Evolutionary conservation across 2,888 invertebrate species (phyloP).

Genomic region (Macaria liturata): DNA sequence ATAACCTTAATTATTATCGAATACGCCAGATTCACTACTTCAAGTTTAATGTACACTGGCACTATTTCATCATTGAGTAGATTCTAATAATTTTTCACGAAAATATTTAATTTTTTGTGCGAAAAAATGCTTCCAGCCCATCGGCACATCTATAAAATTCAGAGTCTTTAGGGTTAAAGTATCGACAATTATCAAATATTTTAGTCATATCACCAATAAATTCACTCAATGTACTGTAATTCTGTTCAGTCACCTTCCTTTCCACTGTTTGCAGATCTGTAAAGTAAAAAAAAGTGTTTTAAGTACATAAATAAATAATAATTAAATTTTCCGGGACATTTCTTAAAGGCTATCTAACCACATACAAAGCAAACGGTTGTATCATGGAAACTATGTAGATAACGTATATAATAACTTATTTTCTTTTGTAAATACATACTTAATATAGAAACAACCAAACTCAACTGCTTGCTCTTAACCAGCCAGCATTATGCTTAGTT

Average conservation of each 20-base stretch:
- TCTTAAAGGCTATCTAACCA: too few relatives aligned
- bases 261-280: constrained; percentile 97
- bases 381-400: too few relatives aligned
- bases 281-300: constrained; percentile 33
- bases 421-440: too few relatives aligned
- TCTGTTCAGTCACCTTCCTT: constrained; percentile 90
- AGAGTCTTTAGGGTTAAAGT: constrained; percentile 97
- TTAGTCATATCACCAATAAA: constrained; percentile 99
- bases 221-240: constrained; percentile 94
- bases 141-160: constrained; percentile 98
- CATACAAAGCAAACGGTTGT: too few relatives aligned
- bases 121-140: constrained; percentile 96
- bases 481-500: too few relatives aligned
- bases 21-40: constrained; percentile 34
- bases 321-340: too few relatives aligned
- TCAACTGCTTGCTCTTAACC: too few relatives aligned
- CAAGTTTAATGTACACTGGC: constrained; percentile 51
- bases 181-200: constrained; percentile 99
- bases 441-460: too few relatives aligned
- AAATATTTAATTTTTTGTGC: constrained; percentile 95
- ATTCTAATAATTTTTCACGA: constrained; percentile 91
- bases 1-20: too few relatives aligned
- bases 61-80: constrained; percentile 72
- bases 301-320: too few relatives aligned
- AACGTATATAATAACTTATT: too few relatives aligned